phyloP scores from a whole-genome alignment of 2,113 vertebrate species.

The Malurus elegans region DNA sequence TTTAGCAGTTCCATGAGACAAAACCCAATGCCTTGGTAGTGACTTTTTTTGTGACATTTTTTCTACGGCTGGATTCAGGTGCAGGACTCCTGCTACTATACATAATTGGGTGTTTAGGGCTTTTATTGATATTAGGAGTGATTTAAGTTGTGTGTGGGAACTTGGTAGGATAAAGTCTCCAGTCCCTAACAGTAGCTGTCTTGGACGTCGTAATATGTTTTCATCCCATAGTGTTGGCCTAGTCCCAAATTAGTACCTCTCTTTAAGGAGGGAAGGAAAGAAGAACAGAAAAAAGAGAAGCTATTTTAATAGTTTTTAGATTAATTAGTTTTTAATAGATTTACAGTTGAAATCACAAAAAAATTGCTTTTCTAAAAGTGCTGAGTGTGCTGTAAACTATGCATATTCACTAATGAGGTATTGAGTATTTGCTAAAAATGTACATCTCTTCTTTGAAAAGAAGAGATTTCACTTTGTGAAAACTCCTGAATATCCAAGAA shows the following conservation, averaged over 20 bases:
- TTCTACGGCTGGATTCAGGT: neutral
- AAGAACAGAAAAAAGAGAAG: rapidly evolving
- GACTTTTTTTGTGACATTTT: neutral
- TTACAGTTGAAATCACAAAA: neutral
- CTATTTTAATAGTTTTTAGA: no score
- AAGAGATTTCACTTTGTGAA: neutral
- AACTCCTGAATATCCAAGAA: neutral
- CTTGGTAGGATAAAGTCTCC: neutral
- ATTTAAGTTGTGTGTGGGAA: neutral
- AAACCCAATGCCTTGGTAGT: neutral
- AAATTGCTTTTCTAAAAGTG: neutral
- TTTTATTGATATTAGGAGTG: neutral
- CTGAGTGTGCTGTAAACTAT: neutral
- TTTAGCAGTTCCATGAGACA: neutral
- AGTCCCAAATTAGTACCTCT: neutral
- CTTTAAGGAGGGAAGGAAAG: rapidly evolving
- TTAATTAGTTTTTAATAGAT: no score
- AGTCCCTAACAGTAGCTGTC: neutral
- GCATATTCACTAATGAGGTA: neutral
- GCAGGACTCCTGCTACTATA: neutral
- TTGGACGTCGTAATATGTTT: neutral
- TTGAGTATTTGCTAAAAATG: neutral
- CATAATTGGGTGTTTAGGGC: neutral
- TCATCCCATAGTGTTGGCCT: neutral
- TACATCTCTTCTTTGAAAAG: neutral